phyloP scores from a whole-genome alignment of 2,888 invertebrate genomes.

The Parnassius smintheus region DNA sequence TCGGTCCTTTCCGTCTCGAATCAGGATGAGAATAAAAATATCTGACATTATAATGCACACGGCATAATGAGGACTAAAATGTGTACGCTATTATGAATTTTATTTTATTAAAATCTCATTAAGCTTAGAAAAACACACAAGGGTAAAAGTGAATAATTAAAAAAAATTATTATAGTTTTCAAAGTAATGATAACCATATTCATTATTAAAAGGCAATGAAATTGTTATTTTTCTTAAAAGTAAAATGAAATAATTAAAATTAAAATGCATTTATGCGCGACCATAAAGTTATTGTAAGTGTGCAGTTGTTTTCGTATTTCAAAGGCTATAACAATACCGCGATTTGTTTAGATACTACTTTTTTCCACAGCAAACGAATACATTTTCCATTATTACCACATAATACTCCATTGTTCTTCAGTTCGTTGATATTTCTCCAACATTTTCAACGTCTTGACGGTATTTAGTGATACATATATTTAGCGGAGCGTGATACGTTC shows the following conservation, averaged over 20 bases:
- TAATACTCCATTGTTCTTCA: constrained; percentile 79
- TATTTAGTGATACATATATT: constrained; percentile 69
- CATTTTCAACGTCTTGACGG: constrained; percentile 69
- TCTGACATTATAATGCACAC: constrained; percentile 42
- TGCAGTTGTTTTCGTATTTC: constrained; percentile 57
- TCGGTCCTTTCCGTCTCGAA: constrained; percentile 67
- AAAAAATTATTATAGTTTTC: no score
- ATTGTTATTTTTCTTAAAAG: no score
- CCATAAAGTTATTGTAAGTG: constrained; percentile 49
- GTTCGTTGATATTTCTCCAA: constrained; percentile 74
- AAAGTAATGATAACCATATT: no score
- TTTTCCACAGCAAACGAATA: constrained; percentile 76
- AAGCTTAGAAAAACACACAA: no score
- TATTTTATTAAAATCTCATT: no score
- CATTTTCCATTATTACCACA: constrained; percentile 80
- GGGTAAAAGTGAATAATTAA: no score
- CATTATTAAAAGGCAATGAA: no score
- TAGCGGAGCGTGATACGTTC: constrained; percentile 60
- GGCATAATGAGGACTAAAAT: constrained; percentile 15
- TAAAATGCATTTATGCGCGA: constrained; percentile 38
- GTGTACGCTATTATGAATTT: no score
- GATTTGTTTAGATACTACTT: constrained; percentile 76
- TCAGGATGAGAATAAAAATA: constrained; percentile 73
- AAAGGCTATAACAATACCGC: constrained; percentile 70
- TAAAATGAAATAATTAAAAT: constrained; percentile 22